A percentile compares a stretch with the other conserved stretches of the same genome.
Conservation (phyloP, 2,888 invertebrate species). For the Aspidapion aeneum region DNA sequence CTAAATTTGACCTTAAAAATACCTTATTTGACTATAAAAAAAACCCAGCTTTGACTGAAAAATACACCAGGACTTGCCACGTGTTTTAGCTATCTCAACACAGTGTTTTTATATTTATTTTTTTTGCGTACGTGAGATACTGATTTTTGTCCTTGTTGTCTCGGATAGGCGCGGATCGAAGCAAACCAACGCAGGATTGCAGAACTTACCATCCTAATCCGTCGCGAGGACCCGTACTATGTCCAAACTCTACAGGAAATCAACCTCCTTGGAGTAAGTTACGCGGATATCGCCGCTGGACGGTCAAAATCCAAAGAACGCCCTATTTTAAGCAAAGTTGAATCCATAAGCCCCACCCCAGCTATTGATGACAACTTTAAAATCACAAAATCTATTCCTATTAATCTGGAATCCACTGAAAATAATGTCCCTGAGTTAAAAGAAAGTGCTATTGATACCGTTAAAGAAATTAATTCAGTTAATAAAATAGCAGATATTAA, state of each 20-base stretch:
- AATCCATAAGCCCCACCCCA: too few species aligned
- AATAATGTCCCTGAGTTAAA: slow-evolving; percentile 32
- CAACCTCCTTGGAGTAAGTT: slow-evolving; percentile 52
- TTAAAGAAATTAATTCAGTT: slow-evolving; percentile 1
- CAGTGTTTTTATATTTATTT: slow-evolving; percentile 20
- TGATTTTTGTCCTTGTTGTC: slow-evolving; percentile 40
- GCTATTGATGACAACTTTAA: neutral
- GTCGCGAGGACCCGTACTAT: slow-evolving; percentile 73
- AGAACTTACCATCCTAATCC: slow-evolving; percentile 67
- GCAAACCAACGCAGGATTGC: slow-evolving; percentile 67
- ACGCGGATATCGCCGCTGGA: slow-evolving; percentile 71
- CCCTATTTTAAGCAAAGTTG: neutral
- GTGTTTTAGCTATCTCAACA: slow-evolving; percentile 46
- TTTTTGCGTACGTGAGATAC: slow-evolving; percentile 32
- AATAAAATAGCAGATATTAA: neutral
- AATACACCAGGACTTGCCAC: slow-evolving; percentile 31
- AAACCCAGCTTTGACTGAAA: neutral
- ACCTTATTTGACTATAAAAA: slow-evolving; percentile 15
- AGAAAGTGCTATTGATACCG: slow-evolving; percentile 19
- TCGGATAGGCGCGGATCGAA: slow-evolving; percentile 51
- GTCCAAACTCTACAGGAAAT: slow-evolving; percentile 53
- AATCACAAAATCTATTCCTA: neutral
- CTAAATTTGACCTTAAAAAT: slow-evolving; percentile 21
- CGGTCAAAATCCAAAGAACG: slow-evolving; percentile 43
- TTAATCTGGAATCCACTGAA: slow-evolving; percentile 19